phyloP scores from a whole-genome alignment of 1,140 invertebrate genomes.

The Cyclargus thomasi region DNA sequence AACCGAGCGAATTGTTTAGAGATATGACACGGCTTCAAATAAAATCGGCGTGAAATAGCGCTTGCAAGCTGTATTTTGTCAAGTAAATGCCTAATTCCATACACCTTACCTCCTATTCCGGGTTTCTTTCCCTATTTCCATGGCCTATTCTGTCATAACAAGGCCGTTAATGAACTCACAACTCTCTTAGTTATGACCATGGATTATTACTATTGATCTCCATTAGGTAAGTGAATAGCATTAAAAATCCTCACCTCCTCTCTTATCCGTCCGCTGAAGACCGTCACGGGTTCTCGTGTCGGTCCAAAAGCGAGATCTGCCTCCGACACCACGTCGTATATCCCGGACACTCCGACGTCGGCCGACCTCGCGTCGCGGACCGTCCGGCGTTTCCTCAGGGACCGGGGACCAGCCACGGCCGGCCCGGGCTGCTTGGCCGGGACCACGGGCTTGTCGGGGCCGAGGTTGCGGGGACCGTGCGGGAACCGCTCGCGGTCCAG shows the following conservation, averaged over 20 bases:
- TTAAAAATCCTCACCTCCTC: constrained; percentile 79
- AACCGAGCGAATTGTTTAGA: too few relatives aligned
- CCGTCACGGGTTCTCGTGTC: constrained; percentile 87
- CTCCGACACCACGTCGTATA: constrained; percentile 94
- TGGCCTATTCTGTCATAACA: too few relatives aligned
- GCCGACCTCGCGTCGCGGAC: constrained; percentile 84
- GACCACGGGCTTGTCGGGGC: constrained; percentile 65
- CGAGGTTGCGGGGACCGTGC: constrained; percentile 85
- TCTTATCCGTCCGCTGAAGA: constrained; percentile 89
- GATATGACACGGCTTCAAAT: too few relatives aligned
- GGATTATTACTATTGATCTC: too few relatives aligned
- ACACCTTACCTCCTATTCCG: too few relatives aligned
- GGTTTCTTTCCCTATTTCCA: too few relatives aligned
- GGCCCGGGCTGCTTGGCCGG: constrained; percentile 58
- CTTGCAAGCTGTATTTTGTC: too few relatives aligned
- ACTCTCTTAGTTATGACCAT: too few relatives aligned
- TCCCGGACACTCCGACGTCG: constrained; percentile 89
- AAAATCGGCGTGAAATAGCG: too few relatives aligned
- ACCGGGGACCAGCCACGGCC: constrained; percentile 76
- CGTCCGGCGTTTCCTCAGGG: constrained; percentile 78
- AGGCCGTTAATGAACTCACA: too few relatives aligned
- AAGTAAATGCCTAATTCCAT: too few relatives aligned
- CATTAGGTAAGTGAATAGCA: not conserved
- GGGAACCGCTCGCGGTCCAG: constrained; percentile 84
- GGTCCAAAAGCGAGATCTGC: constrained; percentile 94